Conservation (phyloP, 2,888 invertebrate genomes). For the Stenotaenia linearis region DNA sequence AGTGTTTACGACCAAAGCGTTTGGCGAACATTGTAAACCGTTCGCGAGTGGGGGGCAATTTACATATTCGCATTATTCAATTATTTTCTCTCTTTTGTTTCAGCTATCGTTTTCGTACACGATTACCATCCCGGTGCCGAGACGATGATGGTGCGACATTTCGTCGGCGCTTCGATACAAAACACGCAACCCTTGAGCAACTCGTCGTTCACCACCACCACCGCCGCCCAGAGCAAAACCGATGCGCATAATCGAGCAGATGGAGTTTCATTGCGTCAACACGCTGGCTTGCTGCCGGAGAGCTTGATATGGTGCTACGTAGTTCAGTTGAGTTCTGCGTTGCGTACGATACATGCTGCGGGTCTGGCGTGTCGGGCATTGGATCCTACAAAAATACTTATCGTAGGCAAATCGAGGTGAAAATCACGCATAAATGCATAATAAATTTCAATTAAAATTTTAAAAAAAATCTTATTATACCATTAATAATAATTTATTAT, state of each 20-base stretch:
- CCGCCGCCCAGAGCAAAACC: slow-evolving; percentile 27
- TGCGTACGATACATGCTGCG: slow-evolving; percentile 80
- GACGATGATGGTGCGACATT: slow-evolving; percentile 79
- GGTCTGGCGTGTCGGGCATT: slow-evolving; percentile 73
- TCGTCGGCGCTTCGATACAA: slow-evolving; percentile 48
- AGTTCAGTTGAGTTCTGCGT: slow-evolving; percentile 88
- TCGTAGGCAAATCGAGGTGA: slow-evolving; percentile 57
- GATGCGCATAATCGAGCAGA: background rate
- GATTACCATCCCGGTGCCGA: slow-evolving; percentile 89
- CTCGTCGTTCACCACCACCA: too few species aligned
- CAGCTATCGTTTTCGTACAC: slow-evolving; percentile 92
- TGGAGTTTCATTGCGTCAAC: slow-evolving; percentile 26
- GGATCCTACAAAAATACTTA: slow-evolving; percentile 86
- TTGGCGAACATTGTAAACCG: slow-evolving; percentile 86
- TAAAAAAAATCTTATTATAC: background rate
- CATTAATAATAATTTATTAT: background rate
- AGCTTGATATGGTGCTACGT: slow-evolving; percentile 90
- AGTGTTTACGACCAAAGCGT: slow-evolving; percentile 89
- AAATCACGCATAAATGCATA: too few species aligned
- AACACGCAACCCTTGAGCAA: background rate
- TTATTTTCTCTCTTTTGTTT: too few species aligned
- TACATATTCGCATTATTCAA: too few species aligned
- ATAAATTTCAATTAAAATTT: background rate
- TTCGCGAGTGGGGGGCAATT: too few species aligned
- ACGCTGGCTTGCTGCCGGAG: slow-evolving; percentile 72